Evolutionary conservation across 2,797 vertebrate genomes (phyloP), one percentile per base, ranked within the genome.

Genomic region (Psittacula echo): DNA sequence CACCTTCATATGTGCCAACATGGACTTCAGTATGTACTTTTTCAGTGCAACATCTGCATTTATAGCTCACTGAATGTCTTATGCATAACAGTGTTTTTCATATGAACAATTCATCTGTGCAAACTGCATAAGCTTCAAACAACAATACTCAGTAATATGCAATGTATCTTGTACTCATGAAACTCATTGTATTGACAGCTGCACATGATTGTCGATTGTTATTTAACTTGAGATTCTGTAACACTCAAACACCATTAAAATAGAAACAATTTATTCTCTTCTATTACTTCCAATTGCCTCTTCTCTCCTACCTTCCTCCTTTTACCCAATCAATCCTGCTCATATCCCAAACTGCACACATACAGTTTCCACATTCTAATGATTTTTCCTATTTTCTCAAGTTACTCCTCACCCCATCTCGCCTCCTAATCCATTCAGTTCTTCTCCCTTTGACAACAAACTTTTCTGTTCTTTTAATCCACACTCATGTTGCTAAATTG

Each of bases 361-460:
- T 23, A 48, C 5, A 71, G 22, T 81, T 84, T 89, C 45, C 61
- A 45, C 32, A 51, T 86, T 30, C 21, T 86, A 84, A 75, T 44
- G 41, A 80, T 77, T 93, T 92, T 93, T 80, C 44, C 47, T 7
- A 26, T 83, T 92, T 90, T 77, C 68, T 78, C 62, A 75, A 48
- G n/a, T 68, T 84, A 30, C 41, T 92, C 13, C 9, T 89, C 62
- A 81, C 20, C 20, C 5, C 15, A 18, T 75, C 56, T 89, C 53
- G 65, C 37, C 21, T 88, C 14, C n/a, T 75, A 44, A 64, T 86
- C 58, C 58, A 54, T 48, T 84, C 11, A 71, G 12, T 8, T 56
- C 24, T 84, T 29, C 45, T 5, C 1, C 0, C 1, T 87, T 81
- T 51, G 27, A 41, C 48, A 78, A 72, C 4, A 47, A 64, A 56